Base-by-base conservation (phyloP, 2,113 vertebrate species). In the Channa argus region DNA sequence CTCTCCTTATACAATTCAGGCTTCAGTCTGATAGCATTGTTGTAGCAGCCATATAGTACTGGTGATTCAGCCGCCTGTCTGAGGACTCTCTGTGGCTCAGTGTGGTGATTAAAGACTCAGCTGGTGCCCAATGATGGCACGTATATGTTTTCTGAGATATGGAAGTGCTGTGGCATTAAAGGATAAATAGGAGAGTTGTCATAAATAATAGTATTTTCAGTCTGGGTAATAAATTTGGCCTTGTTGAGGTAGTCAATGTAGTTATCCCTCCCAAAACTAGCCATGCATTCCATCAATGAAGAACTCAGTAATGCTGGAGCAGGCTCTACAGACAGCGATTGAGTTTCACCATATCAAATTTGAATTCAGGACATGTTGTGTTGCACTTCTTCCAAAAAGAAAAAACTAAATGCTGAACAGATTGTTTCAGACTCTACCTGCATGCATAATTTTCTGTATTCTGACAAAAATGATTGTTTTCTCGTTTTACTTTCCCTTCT, bases 1-100 rank as follows among this genome's bases (percentile, higher is more conserved):
- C 60, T 84, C 67, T 24, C 63, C 61, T 68, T 56, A 55, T 75
- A 69, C 77, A 81, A 76, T 53, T 75, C 79, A 45, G 71, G 44
- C 53, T 79, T 87, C 60, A 63, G 58, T 75, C 46, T 75, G 85
- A 87, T 70, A 33, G 65, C 73, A 72, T 77, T 82, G 69, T 67
- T 77, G 47, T 64, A 71, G 69, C 63, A 71, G 54, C 56, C 77
- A 10, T 76, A 47, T 56, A 59, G 62, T 49, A 24, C 8, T 52
- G 54, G 55, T 74, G 81, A 69, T 72, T 76, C 58, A 62, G 33
- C 53, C 5, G 33, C 44, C 63, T 7, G 72, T 80, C 64, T 71
- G 62, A 77, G 37, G 54, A 74, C 50, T 63, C 36, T 10, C 79
- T 33, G 55, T 44, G 81, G 71, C 65, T 77, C 60, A 52, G 56